phyloP scores from a whole-genome alignment of 2,797 vertebrate genomes.

The Siniperca obscura region DNA sequence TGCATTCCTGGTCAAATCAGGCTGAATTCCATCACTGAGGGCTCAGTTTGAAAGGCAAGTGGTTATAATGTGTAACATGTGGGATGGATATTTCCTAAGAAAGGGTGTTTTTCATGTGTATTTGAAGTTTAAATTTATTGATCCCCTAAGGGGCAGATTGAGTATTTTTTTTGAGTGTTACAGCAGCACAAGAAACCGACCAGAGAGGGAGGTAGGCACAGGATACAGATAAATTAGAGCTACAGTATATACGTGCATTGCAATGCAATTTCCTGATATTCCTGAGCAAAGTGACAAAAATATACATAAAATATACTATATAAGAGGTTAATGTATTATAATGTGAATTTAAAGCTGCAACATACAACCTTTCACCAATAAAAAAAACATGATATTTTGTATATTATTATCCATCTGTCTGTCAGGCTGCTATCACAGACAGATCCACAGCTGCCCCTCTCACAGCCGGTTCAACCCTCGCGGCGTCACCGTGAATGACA shows the following conservation, averaged over 20 bases:
- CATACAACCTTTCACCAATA: neutral
- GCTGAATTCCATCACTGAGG: neutral
- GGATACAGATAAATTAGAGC: neutral
- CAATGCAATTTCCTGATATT: neutral
- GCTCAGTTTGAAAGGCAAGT: neutral
- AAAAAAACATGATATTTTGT: neutral
- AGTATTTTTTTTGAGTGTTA: neutral
- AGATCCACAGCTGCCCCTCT: neutral
- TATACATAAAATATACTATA: neutral
- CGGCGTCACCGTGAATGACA: constrained; percentile 11
- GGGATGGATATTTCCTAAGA: neutral
- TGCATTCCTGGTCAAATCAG: neutral
- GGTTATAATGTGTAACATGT: neutral
- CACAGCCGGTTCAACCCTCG: constrained; percentile 27
- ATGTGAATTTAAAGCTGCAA: neutral
- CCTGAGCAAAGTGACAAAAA: neutral
- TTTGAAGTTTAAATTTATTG: neutral
- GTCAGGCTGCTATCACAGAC: constrained; percentile 38
- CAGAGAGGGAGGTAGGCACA: neutral
- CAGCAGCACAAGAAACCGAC: neutral
- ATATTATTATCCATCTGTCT: neutral
- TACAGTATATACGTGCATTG: neutral
- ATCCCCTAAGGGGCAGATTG: neutral
- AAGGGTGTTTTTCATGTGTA: no score
- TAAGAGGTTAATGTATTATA: neutral